Percentiles rank a stretch among this genome's conserved stretches.
Conservation (phyloP, 1,140 invertebrate species). For the Trichoplusia ni region DNA sequence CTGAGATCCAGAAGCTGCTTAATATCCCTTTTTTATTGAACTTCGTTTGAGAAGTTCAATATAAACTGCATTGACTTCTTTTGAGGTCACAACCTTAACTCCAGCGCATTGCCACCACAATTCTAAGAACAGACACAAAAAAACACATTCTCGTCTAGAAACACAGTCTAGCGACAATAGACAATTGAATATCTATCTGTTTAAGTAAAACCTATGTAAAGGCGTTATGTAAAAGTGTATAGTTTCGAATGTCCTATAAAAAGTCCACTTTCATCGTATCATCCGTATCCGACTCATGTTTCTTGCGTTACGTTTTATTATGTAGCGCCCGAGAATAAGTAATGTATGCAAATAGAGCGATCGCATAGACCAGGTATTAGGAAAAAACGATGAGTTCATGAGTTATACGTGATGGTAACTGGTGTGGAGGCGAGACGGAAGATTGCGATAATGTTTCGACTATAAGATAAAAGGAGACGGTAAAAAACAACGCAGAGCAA, state of each 20-base stretch:
- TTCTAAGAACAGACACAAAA: neutral
- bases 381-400: neutral
- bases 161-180: neutral
- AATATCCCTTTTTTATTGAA: too few relatives aligned
- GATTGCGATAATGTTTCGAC: neutral
- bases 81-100: neutral
- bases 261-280: conserved; percentile 30
- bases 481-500: too few relatives aligned
- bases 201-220: conserved; percentile 6
- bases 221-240: conserved; percentile 15
- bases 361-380: neutral
- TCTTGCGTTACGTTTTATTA: conserved; percentile 28
- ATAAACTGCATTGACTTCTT: too few relatives aligned
- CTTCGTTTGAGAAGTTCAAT: too few relatives aligned
- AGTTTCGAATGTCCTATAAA: conserved; percentile 16
- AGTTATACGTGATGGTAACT: neutral
- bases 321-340: conserved; percentile 15
- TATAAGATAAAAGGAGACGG: too few relatives aligned
- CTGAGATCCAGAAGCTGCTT: too few relatives aligned
- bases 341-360: conserved; percentile 15
- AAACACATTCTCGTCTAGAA: neutral
- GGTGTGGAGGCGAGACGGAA: neutral
- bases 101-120: neutral
- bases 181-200: neutral
- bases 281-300: conserved; percentile 31